A percentile compares a stretch with the other conserved stretches of the same genome.
Evolutionary conservation across 1,140 invertebrate species (phyloP).

Genomic region (Cylas formicarius): DNA sequence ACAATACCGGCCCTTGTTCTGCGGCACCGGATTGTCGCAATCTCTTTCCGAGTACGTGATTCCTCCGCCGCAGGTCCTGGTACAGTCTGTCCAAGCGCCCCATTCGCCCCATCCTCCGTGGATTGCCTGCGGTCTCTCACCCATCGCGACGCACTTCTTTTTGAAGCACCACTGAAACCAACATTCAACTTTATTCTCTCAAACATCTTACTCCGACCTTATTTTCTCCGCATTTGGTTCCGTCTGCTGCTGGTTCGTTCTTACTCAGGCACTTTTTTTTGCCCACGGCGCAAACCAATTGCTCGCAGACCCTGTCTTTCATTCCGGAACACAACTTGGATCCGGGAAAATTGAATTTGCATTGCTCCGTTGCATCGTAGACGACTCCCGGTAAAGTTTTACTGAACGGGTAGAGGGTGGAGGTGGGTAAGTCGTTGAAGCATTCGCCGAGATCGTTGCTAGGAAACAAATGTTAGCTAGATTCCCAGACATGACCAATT

Average conservation of each 20-base stretch:
- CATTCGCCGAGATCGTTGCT: constrained; percentile 60
- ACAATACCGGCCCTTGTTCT: constrained; percentile 57
- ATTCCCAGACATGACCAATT: background rate
- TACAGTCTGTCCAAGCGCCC: constrained; percentile 51
- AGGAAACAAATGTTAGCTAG: constrained; percentile 11
- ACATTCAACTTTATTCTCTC: background rate
- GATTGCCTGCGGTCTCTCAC: constrained; percentile 52
- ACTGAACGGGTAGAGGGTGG: constrained; percentile 47
- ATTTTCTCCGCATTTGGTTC: constrained; percentile 57
- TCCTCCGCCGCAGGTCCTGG: constrained; percentile 58
- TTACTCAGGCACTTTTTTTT: constrained; percentile 50
- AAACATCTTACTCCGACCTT: constrained; percentile 37
- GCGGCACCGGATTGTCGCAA: constrained; percentile 51
- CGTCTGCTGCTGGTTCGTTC: constrained; percentile 56
- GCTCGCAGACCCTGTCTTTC: constrained; percentile 45
- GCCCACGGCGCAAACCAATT: constrained; percentile 49
- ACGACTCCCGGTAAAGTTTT: constrained; percentile 58
- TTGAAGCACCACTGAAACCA: constrained; percentile 56
- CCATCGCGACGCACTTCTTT: constrained; percentile 56
- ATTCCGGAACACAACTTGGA: constrained; percentile 42
- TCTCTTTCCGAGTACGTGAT: constrained; percentile 44
- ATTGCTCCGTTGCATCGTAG: constrained; percentile 63
- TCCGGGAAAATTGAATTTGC: constrained; percentile 44
- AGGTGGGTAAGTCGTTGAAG: constrained; percentile 54
- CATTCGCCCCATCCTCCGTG: constrained; percentile 61